A percentile compares a stretch with the other conserved stretches of the same genome.
phyloP scores from a whole-genome alignment of 2,888 invertebrate species.

The Trichogramma evanescens region DNA sequence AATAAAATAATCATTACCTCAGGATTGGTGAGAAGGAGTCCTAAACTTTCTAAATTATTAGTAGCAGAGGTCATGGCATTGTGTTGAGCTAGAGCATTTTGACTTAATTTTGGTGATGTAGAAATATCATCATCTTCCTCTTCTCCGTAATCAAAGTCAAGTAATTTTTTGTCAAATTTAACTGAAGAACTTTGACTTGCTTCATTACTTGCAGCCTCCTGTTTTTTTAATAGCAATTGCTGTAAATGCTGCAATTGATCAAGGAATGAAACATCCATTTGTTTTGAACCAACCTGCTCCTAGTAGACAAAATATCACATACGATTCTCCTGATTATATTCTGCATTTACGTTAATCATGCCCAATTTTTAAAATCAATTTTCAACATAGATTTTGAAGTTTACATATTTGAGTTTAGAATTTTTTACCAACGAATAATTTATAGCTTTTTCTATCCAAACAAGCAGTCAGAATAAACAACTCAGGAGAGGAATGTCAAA shows the following conservation, averaged over 20 bases:
- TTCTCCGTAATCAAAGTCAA: constrained; percentile 88
- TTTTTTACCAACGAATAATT: no score
- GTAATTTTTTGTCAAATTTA: constrained; percentile 75
- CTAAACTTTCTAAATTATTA: constrained; percentile 41
- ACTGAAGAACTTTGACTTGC: constrained; percentile 49
- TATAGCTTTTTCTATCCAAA: not conserved
- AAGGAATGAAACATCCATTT: constrained; percentile 43
- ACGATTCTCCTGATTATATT: no score
- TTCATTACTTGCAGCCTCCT: constrained; percentile 41
- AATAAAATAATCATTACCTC: constrained; percentile 31
- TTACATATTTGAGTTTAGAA: no score
- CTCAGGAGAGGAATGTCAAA: no score
- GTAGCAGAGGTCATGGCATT: constrained; percentile 31
- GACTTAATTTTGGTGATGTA: constrained; percentile 45
- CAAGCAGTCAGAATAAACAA: no score
- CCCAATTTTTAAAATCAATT: no score
- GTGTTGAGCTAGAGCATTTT: constrained; percentile 26
- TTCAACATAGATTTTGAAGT: no score
- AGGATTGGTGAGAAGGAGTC: constrained; percentile 42
- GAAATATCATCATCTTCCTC: constrained; percentile 71
- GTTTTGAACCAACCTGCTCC: constrained; percentile 39
- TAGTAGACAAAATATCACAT: constrained; percentile 23
- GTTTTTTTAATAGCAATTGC: constrained; percentile 52
- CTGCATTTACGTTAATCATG: no score
- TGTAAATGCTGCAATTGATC: constrained; percentile 60